These are phyloP conservation scores for Microcebus ravelobensis DNA, from an alignment of 2,113 vertebrate genomes.

Conservation along the genomic window DNA sequence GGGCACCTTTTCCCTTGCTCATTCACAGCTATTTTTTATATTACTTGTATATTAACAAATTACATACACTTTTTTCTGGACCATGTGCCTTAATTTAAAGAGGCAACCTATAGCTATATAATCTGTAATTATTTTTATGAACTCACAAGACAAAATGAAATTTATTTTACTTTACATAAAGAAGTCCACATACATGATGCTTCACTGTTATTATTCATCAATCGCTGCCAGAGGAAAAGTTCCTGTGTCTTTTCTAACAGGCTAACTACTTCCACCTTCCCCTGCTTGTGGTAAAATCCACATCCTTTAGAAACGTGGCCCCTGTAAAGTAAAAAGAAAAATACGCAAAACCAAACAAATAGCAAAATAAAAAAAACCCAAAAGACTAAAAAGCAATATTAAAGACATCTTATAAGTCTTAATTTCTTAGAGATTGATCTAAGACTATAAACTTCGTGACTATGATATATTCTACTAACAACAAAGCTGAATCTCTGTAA, in stretches of 20 bases:
- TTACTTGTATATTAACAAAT: not conserved
- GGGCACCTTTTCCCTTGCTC: not conserved
- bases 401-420: not conserved
- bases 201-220: not conserved
- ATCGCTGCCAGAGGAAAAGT: not conserved
- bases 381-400: not conserved
- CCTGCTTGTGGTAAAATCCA: not conserved
- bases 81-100: not conserved
- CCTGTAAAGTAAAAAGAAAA: not conserved
- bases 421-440: not conserved
- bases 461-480: not conserved
- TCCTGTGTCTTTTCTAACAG: not conserved
- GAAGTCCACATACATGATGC: not conserved
- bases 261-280: not conserved
- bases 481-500: not conserved
- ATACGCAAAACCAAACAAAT: not conserved
- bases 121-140: not conserved
- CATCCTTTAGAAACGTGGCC: not conserved
- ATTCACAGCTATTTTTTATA: not conserved
- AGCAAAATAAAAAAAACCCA: not conserved
- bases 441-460: not conserved
- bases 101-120: not conserved
- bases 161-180: not conserved
- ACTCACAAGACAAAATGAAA: not conserved
- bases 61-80: not conserved